Percentiles rank a stretch among this genome's conserved stretches.
Evolutionary conservation across 35 echinoderm and acorn worm genomes (phyloP).

Genomic region (Patiria miniata): DNA sequence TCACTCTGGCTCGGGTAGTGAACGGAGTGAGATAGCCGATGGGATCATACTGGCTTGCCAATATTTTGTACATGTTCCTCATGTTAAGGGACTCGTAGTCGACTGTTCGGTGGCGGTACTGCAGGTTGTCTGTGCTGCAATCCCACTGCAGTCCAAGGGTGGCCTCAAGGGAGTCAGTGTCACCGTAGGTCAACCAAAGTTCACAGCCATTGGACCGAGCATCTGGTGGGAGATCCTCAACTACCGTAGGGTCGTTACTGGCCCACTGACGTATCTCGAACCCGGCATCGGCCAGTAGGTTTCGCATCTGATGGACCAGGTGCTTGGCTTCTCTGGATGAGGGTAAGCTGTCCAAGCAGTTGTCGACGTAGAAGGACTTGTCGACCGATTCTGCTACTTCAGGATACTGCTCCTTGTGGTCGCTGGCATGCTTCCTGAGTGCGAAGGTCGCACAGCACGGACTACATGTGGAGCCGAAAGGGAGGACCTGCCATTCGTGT

Average conservation of each 20-base stretch:
- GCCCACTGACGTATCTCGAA: constrained; percentile 33
- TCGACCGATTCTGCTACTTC: constrained; percentile 15
- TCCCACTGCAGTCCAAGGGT: constrained; percentile 41
- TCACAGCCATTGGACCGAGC: constrained; percentile 2
- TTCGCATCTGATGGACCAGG: not conserved
- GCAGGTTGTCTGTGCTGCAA: constrained; percentile 23
- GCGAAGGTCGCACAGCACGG: constrained; percentile 52
- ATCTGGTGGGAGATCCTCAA: constrained; percentile 31
- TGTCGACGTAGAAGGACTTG: constrained; percentile 65
- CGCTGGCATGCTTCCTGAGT: constrained; percentile 35
- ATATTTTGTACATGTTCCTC: constrained; percentile 6
- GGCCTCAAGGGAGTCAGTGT: constrained; percentile 34
- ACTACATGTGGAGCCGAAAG: constrained; percentile 54
- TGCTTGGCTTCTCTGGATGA: constrained; percentile 9
- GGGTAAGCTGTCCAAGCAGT: constrained; percentile 49
- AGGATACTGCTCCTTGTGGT: constrained; percentile 5
- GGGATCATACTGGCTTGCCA: constrained; percentile 27
- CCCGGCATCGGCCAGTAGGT: constrained; percentile 29
- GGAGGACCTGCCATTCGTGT: constrained; percentile 47
- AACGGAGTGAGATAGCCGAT: not conserved
- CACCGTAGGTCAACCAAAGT: constrained; percentile 11
- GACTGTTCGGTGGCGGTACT: not conserved
- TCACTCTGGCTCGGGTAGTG: constrained; percentile 46
- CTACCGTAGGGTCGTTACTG: constrained; percentile 34
- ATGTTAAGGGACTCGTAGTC: not conserved